Percentiles rank a stretch among this genome's conserved stretches.
phyloP scores from a whole-genome alignment of 1,140 invertebrate genomes.

The Ceratina australensis region DNA sequence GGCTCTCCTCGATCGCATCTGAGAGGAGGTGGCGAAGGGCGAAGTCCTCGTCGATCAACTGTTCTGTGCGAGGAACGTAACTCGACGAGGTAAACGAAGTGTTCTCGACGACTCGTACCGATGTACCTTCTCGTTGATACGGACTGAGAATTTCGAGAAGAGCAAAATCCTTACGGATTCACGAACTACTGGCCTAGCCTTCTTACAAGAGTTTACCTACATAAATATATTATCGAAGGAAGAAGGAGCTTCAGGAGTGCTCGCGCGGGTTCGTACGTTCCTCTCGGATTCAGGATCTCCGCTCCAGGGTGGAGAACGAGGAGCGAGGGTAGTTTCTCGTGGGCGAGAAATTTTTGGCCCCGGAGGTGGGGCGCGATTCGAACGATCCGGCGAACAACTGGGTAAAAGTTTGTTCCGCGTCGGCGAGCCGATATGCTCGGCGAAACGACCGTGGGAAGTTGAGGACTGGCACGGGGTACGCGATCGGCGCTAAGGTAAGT shows the following conservation, averaged over 20 bases:
- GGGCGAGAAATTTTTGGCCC: too few species aligned
- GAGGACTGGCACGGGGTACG: slow-evolving; percentile 25
- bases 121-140: too few species aligned
- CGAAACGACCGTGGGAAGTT: slow-evolving; percentile 44
- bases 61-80: background rate
- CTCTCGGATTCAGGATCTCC: too few species aligned
- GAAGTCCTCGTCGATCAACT: background rate
- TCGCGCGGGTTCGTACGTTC: too few species aligned
- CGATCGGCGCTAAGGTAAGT: slow-evolving; percentile 46
- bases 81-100: background rate
- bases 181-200: too few species aligned
- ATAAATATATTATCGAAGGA: too few species aligned
- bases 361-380: background rate
- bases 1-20: slow-evolving; percentile 1
- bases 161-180: too few species aligned
- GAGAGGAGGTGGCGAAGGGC: background rate
- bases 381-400: slow-evolving; percentile 5
- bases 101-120: background rate
- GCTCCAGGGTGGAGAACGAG: background rate
- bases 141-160: too few species aligned
- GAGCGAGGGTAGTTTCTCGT: background rate
- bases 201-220: too few species aligned
- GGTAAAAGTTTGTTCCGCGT: slow-evolving; percentile 41
- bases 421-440: slow-evolving; percentile 34
- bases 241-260: too few species aligned